These are phyloP conservation scores for Lepeophtheirus salmonis DNA, from an alignment of 1,140 invertebrate species.

Conservation along the genomic window DNA sequence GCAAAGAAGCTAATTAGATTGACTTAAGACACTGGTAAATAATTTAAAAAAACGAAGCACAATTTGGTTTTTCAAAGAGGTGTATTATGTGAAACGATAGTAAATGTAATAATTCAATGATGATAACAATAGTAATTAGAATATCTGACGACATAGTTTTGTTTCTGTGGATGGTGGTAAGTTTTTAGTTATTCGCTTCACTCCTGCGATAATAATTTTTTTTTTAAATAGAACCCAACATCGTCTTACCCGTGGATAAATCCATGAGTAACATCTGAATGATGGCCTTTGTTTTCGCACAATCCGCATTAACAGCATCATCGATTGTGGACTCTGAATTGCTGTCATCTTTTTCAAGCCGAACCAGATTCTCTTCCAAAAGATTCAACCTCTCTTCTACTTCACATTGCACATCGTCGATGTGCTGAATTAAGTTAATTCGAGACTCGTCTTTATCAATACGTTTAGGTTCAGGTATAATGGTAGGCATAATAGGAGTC, in stretches of 20 bases:
- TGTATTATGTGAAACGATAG: no score
- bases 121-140: no score
- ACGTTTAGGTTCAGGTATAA: constrained; percentile 11
- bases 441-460: constrained; percentile 14
- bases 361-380: background rate
- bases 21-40: background rate
- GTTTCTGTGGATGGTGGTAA: no score
- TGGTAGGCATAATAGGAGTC: background rate
- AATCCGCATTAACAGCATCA: background rate
- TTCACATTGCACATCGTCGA: constrained; percentile 8
- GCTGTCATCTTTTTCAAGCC: background rate
- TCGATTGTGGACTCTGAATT: background rate
- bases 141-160: background rate
- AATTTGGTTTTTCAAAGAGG: background rate
- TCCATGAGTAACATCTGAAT: background rate
- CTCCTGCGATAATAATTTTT: no score
- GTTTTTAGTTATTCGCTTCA: no score
- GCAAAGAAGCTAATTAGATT: background rate
- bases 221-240: background rate
- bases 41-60: no score
- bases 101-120: no score
- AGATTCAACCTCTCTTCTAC: background rate
- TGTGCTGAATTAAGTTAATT: constrained; percentile 13
- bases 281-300: background rate
- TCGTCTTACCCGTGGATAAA: background rate